Evolutionary conservation across 2,797 vertebrate genomes (phyloP), one percentile per base, ranked within the genome.

Genomic region (Melanotaenia parkinsoni): DNA sequence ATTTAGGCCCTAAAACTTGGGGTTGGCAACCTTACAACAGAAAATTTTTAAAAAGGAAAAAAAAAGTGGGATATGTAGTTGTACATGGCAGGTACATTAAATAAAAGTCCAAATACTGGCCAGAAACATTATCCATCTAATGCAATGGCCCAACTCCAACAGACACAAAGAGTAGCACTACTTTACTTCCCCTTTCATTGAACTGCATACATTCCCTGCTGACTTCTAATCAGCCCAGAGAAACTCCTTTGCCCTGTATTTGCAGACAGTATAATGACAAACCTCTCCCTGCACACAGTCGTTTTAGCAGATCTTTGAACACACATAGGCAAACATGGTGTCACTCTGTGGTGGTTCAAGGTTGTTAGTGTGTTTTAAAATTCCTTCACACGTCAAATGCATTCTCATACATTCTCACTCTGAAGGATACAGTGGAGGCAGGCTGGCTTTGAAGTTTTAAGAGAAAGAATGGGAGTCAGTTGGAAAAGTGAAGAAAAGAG

Each of bases 231-330:
- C 90, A 91, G 85, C 81, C 89, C 83, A 80, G 85, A 82, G 88
- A 82, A 87, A 81, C 85, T 92, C 70, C 79, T 77, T 80, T 76
- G 82, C 81, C 91, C 89, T 90, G 86, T 86, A 90, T 89, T 92
- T 92, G 85, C 89, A 26, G 33, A 83, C 82, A 71, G 77, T 91
- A 43, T 43, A 95, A 95, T 94, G 89, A 95, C 91, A 93, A 90
- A 88, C 86, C 77, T 81, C 81, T 76, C 58, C 67, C 76, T 85
- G 73, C 65, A 37, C 71, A 22, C 83, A 83, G 67, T 80, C 26
- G 24, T 12, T 54, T 72, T 77, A 33, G 62, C 74, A 82, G 76
- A 62, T 70, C 81, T 83, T 68, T 83, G 82, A 84, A 75, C 79
- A 65, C 77, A 75, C 63, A 24, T 80, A 79, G 32, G 3, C 76